These are phyloP conservation scores for Silurus aristotelis DNA, from an alignment of 2,797 vertebrate genomes.

Conservation along the genomic window DNA sequence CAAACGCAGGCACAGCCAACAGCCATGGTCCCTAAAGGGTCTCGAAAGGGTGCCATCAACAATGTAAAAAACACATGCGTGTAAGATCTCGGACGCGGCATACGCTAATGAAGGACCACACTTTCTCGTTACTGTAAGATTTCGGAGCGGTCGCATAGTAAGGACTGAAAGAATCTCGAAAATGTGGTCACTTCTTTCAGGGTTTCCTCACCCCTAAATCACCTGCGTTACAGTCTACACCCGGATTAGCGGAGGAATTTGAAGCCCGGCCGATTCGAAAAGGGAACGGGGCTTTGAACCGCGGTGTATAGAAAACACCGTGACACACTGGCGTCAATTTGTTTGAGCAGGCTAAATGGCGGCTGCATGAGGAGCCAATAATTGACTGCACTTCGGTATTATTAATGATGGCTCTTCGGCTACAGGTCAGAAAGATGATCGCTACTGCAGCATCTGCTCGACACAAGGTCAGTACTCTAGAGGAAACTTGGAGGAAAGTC, in stretches of 20 bases:
- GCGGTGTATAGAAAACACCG: not conserved
- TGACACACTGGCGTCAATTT: not conserved
- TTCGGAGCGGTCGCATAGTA: not conserved
- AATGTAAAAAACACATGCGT: slow-evolving; percentile 67
- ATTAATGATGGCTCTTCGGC: slow-evolving; percentile 72
- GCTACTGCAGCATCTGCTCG: slow-evolving; percentile 77
- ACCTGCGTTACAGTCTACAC: slow-evolving; percentile 57
- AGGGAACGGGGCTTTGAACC: not conserved
- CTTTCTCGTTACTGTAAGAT: slow-evolving; percentile 44
- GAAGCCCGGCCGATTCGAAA: not conserved
- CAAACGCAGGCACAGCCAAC: slow-evolving; percentile 81
- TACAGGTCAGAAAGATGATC: slow-evolving; percentile 72
- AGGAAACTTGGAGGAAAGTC: slow-evolving; percentile 81
- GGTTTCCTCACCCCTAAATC: slow-evolving; percentile 40
- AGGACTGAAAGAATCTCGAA: slow-evolving; percentile 47
- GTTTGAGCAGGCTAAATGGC: slow-evolving; percentile 18
- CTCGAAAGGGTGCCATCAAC: slow-evolving; percentile 62
- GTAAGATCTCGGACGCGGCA: slow-evolving; percentile 40
- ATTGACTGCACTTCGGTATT: slow-evolving; percentile 72
- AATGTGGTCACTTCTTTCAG: slow-evolving; percentile 59
- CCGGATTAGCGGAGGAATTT: slow-evolving; percentile 42
- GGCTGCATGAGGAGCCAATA: slow-evolving; percentile 58
- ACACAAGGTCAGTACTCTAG: slow-evolving; percentile 74
- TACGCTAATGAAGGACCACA: slow-evolving; percentile 54
- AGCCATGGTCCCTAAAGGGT: slow-evolving; percentile 63